A percentile compares a stretch with the other conserved stretches of the same genome.
Evolutionary conservation across 53 echinoderm and acorn worm species (phyloP).

Genomic region (Glandiceps talaboti): DNA sequence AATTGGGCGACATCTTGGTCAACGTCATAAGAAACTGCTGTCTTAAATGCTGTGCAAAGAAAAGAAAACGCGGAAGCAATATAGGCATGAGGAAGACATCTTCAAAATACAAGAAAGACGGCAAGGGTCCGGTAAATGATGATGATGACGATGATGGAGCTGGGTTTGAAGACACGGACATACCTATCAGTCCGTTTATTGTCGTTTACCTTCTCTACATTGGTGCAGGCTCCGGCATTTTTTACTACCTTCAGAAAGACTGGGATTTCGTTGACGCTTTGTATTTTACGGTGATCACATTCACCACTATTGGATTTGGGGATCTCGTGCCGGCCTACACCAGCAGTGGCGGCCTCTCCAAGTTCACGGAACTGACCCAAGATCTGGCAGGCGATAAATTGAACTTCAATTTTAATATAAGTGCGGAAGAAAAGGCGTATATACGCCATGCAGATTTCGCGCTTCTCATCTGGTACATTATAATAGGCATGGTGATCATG

Average conservation of each 20-base stretch:
- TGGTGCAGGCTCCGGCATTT: neutral
- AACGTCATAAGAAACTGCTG: neutral
- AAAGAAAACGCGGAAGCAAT: neutral
- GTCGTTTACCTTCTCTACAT: neutral
- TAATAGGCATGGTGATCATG: neutral
- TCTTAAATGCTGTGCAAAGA: neutral
- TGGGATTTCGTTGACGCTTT: neutral
- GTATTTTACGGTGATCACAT: neutral
- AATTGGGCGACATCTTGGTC: neutral
- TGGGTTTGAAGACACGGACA: neutral
- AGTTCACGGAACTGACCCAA: neutral
- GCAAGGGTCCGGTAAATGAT: neutral
- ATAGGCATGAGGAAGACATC: neutral
- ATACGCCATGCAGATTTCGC: neutral
- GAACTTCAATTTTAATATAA: too few species aligned
- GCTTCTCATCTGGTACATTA: neutral
- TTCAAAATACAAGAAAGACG: neutral
- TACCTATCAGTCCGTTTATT: neutral
- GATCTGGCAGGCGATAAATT: neutral
- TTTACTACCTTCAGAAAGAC: neutral
- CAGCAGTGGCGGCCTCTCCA: neutral
- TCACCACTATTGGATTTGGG: neutral
- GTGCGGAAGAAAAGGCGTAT: neutral
- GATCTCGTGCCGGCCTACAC: neutral
- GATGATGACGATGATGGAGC: neutral